Conservation (phyloP, 2,888 invertebrate genomes). For the Oxytorus armatus region DNA sequence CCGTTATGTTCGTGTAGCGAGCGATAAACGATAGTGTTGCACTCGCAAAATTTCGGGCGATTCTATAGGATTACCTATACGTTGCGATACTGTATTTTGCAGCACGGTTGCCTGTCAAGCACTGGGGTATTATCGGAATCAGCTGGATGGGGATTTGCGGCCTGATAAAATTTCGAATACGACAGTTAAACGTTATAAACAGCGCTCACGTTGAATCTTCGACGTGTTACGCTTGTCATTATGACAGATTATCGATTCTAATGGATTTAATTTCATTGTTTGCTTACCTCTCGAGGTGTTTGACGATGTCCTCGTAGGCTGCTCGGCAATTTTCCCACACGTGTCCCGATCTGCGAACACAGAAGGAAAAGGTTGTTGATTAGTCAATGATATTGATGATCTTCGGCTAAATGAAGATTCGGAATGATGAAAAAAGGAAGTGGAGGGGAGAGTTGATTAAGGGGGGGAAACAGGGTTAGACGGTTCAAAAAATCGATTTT, state of each 20-base stretch:
- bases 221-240: neutral
- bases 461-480: too few relatives aligned
- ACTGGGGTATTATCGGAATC: constrained; percentile 51
- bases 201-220: constrained; percentile 1
- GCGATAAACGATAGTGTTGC: constrained; percentile 48
- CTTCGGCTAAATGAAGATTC: constrained; percentile 8
- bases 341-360: constrained; percentile 79
- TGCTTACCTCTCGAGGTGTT: constrained; percentile 96
- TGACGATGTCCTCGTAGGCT: constrained; percentile 97
- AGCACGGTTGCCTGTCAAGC: constrained; percentile 41
- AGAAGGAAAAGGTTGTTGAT: constrained; percentile 5
- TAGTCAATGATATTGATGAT: constrained; percentile 33
- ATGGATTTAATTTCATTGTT: constrained; percentile 13
- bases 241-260: constrained; percentile 2
- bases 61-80: constrained; percentile 7
- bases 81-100: constrained; percentile 44
- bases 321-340: constrained; percentile 98
- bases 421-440: too few relatives aligned
- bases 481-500: too few relatives aligned
- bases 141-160: constrained; percentile 39
- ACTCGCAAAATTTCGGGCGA: constrained; percentile 43
- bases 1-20: constrained; percentile 9
- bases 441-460: neutral
- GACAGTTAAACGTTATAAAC: constrained; percentile 11
- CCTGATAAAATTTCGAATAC: constrained; percentile 38